These are phyloP conservation scores for Cataglyphis cursor DNA, from an alignment of 2,888 invertebrate genomes.

Conservation along the genomic window DNA sequence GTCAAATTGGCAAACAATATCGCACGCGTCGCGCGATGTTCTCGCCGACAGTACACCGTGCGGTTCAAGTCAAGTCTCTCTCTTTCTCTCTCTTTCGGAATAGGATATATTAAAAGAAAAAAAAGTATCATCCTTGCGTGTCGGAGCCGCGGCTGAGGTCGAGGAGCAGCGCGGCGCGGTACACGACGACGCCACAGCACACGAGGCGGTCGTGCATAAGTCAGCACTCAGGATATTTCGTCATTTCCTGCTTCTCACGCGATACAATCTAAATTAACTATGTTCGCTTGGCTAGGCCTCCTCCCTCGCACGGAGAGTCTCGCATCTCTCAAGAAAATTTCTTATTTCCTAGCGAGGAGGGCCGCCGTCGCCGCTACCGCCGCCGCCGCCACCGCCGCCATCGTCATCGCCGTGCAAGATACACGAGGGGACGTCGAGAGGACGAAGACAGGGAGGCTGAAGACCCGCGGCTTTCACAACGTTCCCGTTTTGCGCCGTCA, in stretches of 20 bases:
- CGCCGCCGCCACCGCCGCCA: neutral
- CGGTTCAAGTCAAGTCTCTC: neutral
- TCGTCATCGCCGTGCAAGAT: neutral
- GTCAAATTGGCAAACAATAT: neutral
- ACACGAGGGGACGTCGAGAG: constrained; percentile 60
- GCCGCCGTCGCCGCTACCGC: constrained; percentile 59
- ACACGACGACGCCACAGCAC: constrained; percentile 63
- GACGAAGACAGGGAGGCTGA: constrained; percentile 66
- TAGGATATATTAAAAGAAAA: constrained; percentile 1
- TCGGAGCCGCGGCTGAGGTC: constrained; percentile 81
- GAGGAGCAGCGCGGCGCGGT: constrained; percentile 72
- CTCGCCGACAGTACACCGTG: neutral
- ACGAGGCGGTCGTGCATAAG: constrained; percentile 82
- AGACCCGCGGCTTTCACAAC: constrained; percentile 70
- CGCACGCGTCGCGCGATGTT: constrained; percentile 6
- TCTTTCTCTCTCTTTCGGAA: constrained; percentile 4
- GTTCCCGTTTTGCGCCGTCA: constrained; percentile 77
- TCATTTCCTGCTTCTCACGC: constrained; percentile 87
- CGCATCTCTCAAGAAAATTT: constrained; percentile 85
- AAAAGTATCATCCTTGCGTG: constrained; percentile 78
- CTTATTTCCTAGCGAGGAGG: constrained; percentile 85
- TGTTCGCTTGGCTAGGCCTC: constrained; percentile 86
- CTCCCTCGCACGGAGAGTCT: constrained; percentile 80
- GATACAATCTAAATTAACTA: constrained; percentile 87
- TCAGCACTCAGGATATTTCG: constrained; percentile 87